Evolutionary conservation across 1,140 invertebrate species (phyloP).

Genomic region (Rhyacophila brunnea): DNA sequence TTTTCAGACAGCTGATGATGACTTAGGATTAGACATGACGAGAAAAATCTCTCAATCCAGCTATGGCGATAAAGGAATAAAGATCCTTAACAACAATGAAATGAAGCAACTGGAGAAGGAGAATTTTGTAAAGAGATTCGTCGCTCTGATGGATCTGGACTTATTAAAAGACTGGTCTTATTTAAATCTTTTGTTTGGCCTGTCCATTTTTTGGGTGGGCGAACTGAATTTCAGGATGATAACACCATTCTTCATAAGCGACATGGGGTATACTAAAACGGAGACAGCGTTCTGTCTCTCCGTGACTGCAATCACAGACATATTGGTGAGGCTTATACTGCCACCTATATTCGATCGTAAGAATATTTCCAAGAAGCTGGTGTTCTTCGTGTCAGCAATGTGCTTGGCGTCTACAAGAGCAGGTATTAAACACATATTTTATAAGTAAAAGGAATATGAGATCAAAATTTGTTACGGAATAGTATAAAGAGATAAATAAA

Average conservation of each 20-base stretch:
- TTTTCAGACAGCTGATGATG: conserved; percentile 43
- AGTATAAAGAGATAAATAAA: too few species aligned
- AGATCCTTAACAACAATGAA: conserved; percentile 46
- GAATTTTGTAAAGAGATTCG: conserved; percentile 54
- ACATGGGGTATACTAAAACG: conserved; percentile 62
- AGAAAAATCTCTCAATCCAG: conserved; percentile 20
- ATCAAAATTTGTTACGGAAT: too few species aligned
- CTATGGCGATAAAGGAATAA: conserved; percentile 14
- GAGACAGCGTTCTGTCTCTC: conserved; percentile 70
- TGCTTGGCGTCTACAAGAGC: conserved; percentile 68
- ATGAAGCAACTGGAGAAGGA: conserved; percentile 45
- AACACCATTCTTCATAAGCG: conserved; percentile 69
- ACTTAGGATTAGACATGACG: conserved; percentile 47
- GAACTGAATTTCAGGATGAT: conserved; percentile 76
- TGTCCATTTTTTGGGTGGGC: conserved; percentile 71
- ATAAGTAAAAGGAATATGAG: too few species aligned
- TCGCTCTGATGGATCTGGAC: conserved; percentile 62
- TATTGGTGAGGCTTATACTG: conserved; percentile 65
- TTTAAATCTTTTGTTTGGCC: conserved; percentile 67
- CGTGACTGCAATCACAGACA: conserved; percentile 70
- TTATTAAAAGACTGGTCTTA: conserved; percentile 65
- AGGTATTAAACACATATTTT: too few species aligned
- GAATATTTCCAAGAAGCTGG: conserved; percentile 63
- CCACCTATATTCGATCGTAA: conserved; percentile 70
- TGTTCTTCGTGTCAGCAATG: conserved; percentile 67